Evolutionary conservation across 1,140 invertebrate genomes (phyloP), one percentile per base, ranked within the genome.

Genomic region (Babylonia areolata): DNA sequence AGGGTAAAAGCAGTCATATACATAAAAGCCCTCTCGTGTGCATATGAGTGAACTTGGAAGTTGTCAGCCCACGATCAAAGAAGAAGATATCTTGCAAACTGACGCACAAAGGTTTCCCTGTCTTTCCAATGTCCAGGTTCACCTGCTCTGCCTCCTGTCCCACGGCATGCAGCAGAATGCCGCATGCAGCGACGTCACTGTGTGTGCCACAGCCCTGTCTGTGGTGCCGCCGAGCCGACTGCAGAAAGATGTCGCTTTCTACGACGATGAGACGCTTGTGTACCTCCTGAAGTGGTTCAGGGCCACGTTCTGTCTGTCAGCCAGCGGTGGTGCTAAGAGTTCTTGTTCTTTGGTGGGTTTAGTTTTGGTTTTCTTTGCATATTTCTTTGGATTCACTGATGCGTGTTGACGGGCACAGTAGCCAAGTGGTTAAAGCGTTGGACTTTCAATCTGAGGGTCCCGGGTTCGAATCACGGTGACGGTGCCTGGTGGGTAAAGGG

Each of bases 141-240:
- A 97, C 93, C 93, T 99, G 28, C 93, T 99, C 31, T 97, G 97
- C 93, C 96, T 97, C 95, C 92, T 99, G 15, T 96, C 96, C 0
- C 96, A 97, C 94, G 97, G 97, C 11, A 96, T 97, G 92, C 96
- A 96, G 92, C 94, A 98, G 0, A 99, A 98, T 94, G 90, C 93
- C 31, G 90, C 96, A 46, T 94, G 97, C 58, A 97, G 97, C 93
- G 95, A 96, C 89, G 94, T 96, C 71, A 94, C 95, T 39, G 90
- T 98, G 42, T 95, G 97, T 93, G 95, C 95, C 54, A 92, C 95
- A 23, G 95, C 96, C 3, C 92, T 98, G 17, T 97, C 97, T 0
- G 90, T 98, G 20, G 93, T 98, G 58, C 96, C 97, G 17, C 95
- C 78, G 3, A 84, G 88, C 28, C 85, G 87, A 23, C 71, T 85